Percentiles rank a stretch among this genome's conserved stretches.
Evolutionary conservation across 2,113 vertebrate species (phyloP).

Genomic region (Oryzias curvinotus): DNA sequence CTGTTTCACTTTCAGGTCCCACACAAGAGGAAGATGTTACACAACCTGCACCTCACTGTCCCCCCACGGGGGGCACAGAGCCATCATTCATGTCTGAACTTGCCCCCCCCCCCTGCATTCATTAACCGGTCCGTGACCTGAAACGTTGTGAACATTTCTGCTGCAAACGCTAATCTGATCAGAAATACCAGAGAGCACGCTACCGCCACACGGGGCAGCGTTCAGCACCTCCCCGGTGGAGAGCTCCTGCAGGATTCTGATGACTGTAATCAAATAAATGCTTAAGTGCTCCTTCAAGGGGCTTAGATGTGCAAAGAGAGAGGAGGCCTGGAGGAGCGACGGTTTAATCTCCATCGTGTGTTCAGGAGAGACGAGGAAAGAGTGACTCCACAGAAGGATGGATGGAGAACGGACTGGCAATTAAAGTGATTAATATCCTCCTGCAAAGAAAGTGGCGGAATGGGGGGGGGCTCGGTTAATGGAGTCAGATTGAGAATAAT

Average conservation of each 20-base stretch:
- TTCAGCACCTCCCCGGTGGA: conserved; percentile 5
- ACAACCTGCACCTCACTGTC: conserved; percentile 4
- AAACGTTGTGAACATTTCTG: conserved; percentile 52
- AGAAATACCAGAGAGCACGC: conserved; percentile 39
- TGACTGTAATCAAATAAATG: conserved; percentile 52
- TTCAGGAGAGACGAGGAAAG: neutral
- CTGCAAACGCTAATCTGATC: conserved; percentile 45
- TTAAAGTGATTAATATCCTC: conserved; percentile 73
- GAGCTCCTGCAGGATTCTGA: conserved; percentile 33
- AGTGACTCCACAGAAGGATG: conserved; percentile 7
- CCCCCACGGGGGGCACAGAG: conserved; percentile 6
- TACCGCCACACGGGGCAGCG: neutral
- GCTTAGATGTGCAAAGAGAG: conserved; percentile 59
- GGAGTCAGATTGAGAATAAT: conserved; percentile 69
- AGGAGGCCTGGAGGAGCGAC: conserved; percentile 18
- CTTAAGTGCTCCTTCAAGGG: conserved; percentile 62
- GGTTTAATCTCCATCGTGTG: conserved; percentile 2
- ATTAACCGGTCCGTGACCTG: conserved; percentile 59
- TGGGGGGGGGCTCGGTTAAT: conserved; percentile 49
- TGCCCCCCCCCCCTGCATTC: conserved; percentile 36
- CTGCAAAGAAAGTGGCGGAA: conserved; percentile 17
- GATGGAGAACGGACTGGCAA: conserved; percentile 39
- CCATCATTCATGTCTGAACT: conserved; percentile 24
- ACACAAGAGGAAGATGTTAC: conserved; percentile 25
- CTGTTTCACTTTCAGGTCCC: conserved; percentile 25